Evolutionary conservation across 2,888 invertebrate species (phyloP), one percentile per base, ranked within the genome.

Genomic region (Noctua fimbriata): DNA sequence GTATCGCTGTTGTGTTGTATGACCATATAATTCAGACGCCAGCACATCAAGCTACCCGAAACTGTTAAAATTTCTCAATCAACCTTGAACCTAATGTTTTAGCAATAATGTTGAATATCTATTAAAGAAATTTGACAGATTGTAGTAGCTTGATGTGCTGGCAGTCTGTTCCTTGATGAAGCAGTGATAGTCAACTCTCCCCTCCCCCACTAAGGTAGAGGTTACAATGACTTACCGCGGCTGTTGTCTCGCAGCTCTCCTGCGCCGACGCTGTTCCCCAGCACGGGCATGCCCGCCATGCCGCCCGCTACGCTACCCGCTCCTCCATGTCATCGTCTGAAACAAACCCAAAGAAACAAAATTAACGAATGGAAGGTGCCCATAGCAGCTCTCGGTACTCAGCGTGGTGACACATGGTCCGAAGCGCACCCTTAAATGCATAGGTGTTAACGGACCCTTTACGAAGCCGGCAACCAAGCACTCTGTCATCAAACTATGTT

Each of bases 231-330:
- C 72, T 73, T 83, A 95, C 96, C 96, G 85, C 93, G 90, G 77
- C 89, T 90, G 72, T 89, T 88, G 75, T 94, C 94, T 18, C 93
- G 91, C 73, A 95, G 91, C 87, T 95, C 96, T 74, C 94, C 95
- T 70, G 95, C 95, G 86, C 96, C 94, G 89, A 96, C 96, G 92
- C 93, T 96, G 94, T 96, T 96, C 73, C 96, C 96, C 84, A 94
- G 93, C 86, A 92, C 93, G 87, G 96, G 96, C 96, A 96, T 96
- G 82, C 96, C 96, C 95, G 95, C 96, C 96, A 96, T 96, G 85
- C 94, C 95, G 94, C 82, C 92, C 79, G 91, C 93, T 94, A 94
- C 94, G 86, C 92, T 87, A 86, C 85, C 84, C 87, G 73, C 91
- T 86, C 83, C 90, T 87, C 91, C 95, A 94, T 94, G 82, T 76